These are phyloP conservation scores for Chrosomus eos DNA, from an alignment of 2,797 vertebrate genomes.

Conservation along the genomic window DNA sequence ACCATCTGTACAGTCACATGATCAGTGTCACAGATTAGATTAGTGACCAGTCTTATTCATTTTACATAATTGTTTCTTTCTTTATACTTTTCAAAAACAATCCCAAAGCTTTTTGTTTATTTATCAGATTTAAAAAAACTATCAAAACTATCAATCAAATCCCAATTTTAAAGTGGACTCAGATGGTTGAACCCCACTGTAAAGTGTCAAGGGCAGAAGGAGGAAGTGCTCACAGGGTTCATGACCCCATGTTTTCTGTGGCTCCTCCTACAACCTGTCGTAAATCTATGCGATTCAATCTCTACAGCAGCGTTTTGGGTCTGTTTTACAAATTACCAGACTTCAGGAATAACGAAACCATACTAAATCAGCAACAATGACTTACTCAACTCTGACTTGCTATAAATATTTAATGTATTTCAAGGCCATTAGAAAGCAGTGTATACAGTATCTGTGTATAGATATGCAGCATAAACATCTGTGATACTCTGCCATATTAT, in stretches of 20 bases:
- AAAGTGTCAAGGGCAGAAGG: neutral
- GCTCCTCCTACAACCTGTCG: slow-evolving; percentile 27
- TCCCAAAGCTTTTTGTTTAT: neutral
- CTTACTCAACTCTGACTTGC: slow-evolving; percentile 18
- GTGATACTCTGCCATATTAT: slow-evolving; percentile 20
- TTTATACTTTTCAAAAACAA: neutral
- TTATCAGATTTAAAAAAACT: neutral
- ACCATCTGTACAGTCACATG: slow-evolving; percentile 2
- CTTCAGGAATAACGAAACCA: neutral
- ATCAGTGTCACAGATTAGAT: neutral
- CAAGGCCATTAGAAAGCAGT: neutral
- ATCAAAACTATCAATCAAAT: neutral
- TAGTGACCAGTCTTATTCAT: neutral
- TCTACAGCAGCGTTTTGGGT: neutral
- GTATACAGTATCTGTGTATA: neutral
- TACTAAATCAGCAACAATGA: neutral
- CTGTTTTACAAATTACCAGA: slow-evolving; percentile 1
- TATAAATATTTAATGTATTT: neutral
- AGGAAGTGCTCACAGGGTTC: slow-evolving; percentile 9
- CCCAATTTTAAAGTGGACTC: neutral
- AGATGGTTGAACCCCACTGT: neutral
- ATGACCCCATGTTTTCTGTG: slow-evolving; percentile 6
- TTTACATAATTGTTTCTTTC: neutral
- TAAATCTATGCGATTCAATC: slow-evolving; percentile 23
- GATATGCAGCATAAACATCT: neutral